phyloP scores from a whole-genome alignment of 2,888 invertebrate genomes.

The Cremastobaeus sp. region DNA sequence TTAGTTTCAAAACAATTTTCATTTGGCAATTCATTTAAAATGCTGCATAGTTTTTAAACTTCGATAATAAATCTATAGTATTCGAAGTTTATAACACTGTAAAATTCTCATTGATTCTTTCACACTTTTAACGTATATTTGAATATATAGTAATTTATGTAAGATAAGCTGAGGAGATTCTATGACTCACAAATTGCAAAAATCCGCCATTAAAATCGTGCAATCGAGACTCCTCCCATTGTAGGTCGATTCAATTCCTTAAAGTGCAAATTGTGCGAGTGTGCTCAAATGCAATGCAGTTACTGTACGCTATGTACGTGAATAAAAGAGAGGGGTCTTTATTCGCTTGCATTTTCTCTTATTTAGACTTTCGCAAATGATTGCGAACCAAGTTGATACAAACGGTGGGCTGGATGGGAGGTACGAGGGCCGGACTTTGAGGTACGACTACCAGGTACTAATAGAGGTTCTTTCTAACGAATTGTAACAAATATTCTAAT shows the following conservation, averaged over 20 bases:
- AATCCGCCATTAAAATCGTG: constrained; percentile 76
- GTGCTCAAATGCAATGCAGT: constrained; percentile 32
- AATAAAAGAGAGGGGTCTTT: constrained; percentile 63
- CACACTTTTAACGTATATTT: too few relatives aligned
- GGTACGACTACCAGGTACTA: too few relatives aligned
- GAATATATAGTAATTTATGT: too few relatives aligned
- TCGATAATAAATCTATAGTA: too few relatives aligned
- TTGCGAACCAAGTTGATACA: constrained; percentile 52
- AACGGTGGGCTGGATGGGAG: constrained; percentile 60
- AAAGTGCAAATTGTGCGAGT: constrained; percentile 41
- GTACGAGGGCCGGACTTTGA: constrained; percentile 60
- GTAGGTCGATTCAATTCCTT: constrained; percentile 60
- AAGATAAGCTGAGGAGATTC: too few relatives aligned
- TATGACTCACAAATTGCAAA: constrained; percentile 74
- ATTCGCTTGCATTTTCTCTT: constrained; percentile 73
- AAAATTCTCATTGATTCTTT: too few relatives aligned
- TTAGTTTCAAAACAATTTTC: too few relatives aligned
- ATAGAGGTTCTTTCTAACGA: too few relatives aligned
- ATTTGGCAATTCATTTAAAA: too few relatives aligned
- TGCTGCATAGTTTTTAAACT: too few relatives aligned
- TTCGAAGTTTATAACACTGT: too few relatives aligned
- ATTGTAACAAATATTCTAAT: too few relatives aligned
- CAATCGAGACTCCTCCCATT: constrained; percentile 73
- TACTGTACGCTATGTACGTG: constrained; percentile 27
- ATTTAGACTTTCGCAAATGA: constrained; percentile 72